Evolutionary conservation across 1,140 invertebrate genomes (phyloP).

Genomic region (Homarus americanus): DNA sequence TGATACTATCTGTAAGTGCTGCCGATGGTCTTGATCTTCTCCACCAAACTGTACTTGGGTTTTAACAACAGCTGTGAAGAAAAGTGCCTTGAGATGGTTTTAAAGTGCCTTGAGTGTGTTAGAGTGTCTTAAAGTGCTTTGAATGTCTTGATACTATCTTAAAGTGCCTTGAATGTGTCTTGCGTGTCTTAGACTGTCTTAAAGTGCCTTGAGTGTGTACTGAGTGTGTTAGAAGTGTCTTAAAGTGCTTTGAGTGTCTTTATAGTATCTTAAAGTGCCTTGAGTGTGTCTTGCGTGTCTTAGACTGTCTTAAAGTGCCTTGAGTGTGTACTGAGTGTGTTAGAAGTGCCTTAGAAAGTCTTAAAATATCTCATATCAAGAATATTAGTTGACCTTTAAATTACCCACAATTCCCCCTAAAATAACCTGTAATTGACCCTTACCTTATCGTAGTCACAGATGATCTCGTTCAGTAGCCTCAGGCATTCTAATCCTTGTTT

Average conservation of each 20-base stretch:
- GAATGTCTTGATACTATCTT: too few relatives aligned
- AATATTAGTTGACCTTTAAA: too few relatives aligned
- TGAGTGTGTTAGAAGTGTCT: too few relatives aligned
- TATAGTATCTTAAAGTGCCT: conserved; percentile 98
- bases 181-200: conserved; percentile 98
- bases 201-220: too few relatives aligned
- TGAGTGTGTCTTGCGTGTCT: conserved; percentile 99
- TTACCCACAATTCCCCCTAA: background rate
- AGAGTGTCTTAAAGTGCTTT: too few relatives aligned
- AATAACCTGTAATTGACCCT: too few relatives aligned
- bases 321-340: too few relatives aligned
- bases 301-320: conserved; percentile 87
- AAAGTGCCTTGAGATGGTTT: too few relatives aligned
- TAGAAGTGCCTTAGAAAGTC: too few relatives aligned
- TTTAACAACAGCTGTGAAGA: conserved; percentile 88
- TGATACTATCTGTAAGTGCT: conserved; percentile 99
- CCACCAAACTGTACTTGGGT: conserved; percentile 96
- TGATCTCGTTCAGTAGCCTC: conserved; percentile 97
- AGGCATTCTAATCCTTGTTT: conserved; percentile 97
- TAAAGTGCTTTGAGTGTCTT: too few relatives aligned
- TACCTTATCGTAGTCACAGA: conserved; percentile 99
- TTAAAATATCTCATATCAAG: too few relatives aligned
- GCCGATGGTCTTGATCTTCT: conserved; percentile 99
- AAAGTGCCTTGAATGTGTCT: conserved; percentile 99
- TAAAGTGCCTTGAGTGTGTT: too few relatives aligned